Evolutionary conservation across 2,113 vertebrate genomes (phyloP), one percentile per base, ranked within the genome.

Genomic region (Polypterus senegalus): DNA sequence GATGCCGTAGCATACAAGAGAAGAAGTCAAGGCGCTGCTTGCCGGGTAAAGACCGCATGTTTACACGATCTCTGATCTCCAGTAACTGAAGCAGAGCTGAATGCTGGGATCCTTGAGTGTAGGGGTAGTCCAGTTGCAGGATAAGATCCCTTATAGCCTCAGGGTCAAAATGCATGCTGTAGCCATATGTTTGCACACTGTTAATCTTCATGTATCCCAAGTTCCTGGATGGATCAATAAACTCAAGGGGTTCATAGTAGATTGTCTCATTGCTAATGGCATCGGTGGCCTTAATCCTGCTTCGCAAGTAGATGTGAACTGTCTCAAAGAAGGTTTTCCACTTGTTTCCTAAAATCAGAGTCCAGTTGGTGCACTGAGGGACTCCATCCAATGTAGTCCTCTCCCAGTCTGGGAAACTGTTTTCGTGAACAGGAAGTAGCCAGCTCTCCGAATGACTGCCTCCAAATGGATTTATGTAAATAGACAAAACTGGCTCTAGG

Each of bases 241-340:
- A 85, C 71, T 94, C 91, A 58, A 85, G 70, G 1, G 90, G 88
- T 61, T 98, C 93, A 0, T 89, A 80, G 70, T 89, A 91, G 75
- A 86, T 73, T 0, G 88, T 91, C 62, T 81, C 78, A 0, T 91
- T 97, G 72, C 75, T 90, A 47, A 71, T 68, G 71, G 86, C 77
- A 0, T 87, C 77, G 49, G 92, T 83, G 10, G 85, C 81, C 67
- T 86, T 89, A 75, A 91, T 86, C 48, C 89, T 90, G 78, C 92
- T 94, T 80, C 96, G 78, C 72, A 99, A 69, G 81, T 98, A 99
- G 77, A 99, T 94, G 2, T 99, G 96, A 63, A 98, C 92, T 0
- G 96, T 99, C 76, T 99, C 96, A 63, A 99, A 99, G 84, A 98
- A 98, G 73, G 90, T 97, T 79, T 95, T 97, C 92, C 93, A 95